phyloP scores from a whole-genome alignment of 2,888 invertebrate species.

The Apantesis nais region DNA sequence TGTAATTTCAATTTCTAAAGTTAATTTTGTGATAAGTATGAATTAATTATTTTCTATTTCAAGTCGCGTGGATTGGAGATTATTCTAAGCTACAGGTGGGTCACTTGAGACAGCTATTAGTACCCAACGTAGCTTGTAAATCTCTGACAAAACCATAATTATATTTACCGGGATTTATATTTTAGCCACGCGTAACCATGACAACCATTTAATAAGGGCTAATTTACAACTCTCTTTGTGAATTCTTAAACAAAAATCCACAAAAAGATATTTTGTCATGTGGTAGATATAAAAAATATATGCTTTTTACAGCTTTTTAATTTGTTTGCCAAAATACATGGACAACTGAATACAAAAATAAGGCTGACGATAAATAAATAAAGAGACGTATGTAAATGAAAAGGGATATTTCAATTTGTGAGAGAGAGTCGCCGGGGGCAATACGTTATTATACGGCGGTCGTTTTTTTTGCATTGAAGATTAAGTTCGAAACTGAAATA shows the following conservation, averaged over 20 bases:
- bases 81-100: not conserved
- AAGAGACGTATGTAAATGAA: conserved; percentile 4
- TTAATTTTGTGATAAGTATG: not conserved
- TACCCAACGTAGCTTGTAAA: not conserved
- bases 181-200: not conserved
- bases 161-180: not conserved
- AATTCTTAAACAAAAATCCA: not conserved
- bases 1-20: not conserved
- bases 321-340: not conserved
- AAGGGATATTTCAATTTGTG: conserved; percentile 9
- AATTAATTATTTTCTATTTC: not conserved
- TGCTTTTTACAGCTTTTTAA: not conserved
- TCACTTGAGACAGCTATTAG: not conserved
- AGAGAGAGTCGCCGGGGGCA: not conserved
- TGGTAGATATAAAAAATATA: not conserved
- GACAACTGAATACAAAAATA: not conserved
- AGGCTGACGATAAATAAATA: not conserved
- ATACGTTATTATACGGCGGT: not conserved
- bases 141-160: not conserved
- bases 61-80: not conserved
- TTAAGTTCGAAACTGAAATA: not conserved
- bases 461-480: not conserved
- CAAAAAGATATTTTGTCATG: not conserved
- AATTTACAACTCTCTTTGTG: not conserved
- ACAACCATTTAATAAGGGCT: not conserved